Evolutionary conservation across 2,888 invertebrate species (phyloP).

Genomic region (Ligdia adustata): DNA sequence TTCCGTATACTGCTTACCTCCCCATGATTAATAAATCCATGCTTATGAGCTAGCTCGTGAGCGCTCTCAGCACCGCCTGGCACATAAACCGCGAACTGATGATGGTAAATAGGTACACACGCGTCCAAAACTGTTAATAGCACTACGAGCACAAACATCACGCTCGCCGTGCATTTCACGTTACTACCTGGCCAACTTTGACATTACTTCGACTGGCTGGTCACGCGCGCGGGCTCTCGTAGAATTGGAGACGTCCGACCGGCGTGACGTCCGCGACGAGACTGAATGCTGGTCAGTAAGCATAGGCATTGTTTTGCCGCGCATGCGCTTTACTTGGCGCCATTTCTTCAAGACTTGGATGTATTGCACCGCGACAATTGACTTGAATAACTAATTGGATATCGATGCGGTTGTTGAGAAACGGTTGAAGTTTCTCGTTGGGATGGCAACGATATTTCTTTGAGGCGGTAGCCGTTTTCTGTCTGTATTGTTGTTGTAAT

Average conservation of each 20-base stretch:
- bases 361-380: slow-evolving; percentile 76
- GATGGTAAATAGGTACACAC: slow-evolving; percentile 75
- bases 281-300: slow-evolving; percentile 51
- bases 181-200: slow-evolving; percentile 52
- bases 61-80: slow-evolving; percentile 64
- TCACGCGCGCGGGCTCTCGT: slow-evolving; percentile 20
- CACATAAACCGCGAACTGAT: slow-evolving; percentile 91
- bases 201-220: slow-evolving; percentile 29
- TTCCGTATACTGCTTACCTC: no score
- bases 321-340: slow-evolving; percentile 64
- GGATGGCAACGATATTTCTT: slow-evolving; percentile 6
- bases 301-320: slow-evolving; percentile 18
- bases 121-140: slow-evolving; percentile 72
- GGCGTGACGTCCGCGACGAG: slow-evolving; percentile 51
- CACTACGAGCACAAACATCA: slow-evolving; percentile 73
- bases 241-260: slow-evolving; percentile 46
- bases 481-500: slow-evolving; percentile 1
- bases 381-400: slow-evolving; percentile 74
- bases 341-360: slow-evolving; percentile 74
- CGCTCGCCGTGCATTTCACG: slow-evolving; percentile 75
- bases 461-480: slow-evolving; percentile 4
- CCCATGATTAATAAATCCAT: slow-evolving; percentile 78
- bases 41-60: slow-evolving; percentile 72
- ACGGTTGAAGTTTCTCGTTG: slow-evolving; percentile 34
- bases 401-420: slow-evolving; percentile 27